Evolutionary conservation across 2,888 invertebrate genomes (phyloP).

Genomic region (Melanargia galathea): DNA sequence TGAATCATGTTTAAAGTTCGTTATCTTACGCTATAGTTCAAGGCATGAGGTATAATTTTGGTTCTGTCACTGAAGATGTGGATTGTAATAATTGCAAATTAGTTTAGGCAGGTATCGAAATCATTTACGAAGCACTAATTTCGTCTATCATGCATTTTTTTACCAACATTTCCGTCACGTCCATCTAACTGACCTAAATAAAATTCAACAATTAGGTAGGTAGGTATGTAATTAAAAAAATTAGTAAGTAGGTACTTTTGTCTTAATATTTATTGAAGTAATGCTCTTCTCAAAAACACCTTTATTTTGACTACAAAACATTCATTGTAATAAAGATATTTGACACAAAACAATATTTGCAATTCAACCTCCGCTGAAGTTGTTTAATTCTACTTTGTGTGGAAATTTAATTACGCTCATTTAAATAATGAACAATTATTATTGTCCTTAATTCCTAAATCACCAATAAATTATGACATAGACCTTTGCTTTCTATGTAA

Average conservation of each 20-base stretch:
- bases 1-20: slow-evolving; percentile 19
- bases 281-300: too few species aligned
- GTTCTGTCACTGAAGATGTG: neutral
- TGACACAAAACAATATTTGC: neutral
- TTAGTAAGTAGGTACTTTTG: too few species aligned
- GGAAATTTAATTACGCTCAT: slow-evolving; percentile 23
- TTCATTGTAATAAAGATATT: neutral
- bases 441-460: slow-evolving; percentile 9
- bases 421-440: slow-evolving; percentile 14
- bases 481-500: slow-evolving; percentile 8
- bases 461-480: neutral
- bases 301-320: neutral
- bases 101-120: slow-evolving; percentile 20
- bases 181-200: neutral
- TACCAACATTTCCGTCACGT: slow-evolving; percentile 16
- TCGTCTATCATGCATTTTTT: slow-evolving; percentile 5
- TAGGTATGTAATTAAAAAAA: neutral
- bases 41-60: slow-evolving; percentile 21
- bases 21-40: slow-evolving; percentile 13
- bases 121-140: slow-evolving; percentile 12
- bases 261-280: too few species aligned
- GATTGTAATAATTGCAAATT: neutral
- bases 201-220: neutral
- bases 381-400: slow-evolving; percentile 19
- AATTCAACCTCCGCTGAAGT: slow-evolving; percentile 8